Evolutionary conservation across 1,140 invertebrate species (phyloP).

Genomic region (honey bee (Apis mellifera)): Amel_HAv3.1 CM009940.2:2801001-2801500

Average conservation of each 20-base stretch:
- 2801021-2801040: constrained; percentile 11
- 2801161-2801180: constrained; percentile 13
- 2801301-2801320: too few relatives aligned
- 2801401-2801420: too few relatives aligned
- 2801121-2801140: neutral
- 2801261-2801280: neutral
- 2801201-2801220: constrained; percentile 23
- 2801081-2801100: neutral
- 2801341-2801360: too few relatives aligned
- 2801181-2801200: constrained; percentile 21
- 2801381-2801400: too few relatives aligned
- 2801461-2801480: too few relatives aligned
- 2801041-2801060: constrained; percentile 32
- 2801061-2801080: constrained; percentile 51
- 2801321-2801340: too few relatives aligned
- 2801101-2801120: neutral
- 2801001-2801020: neutral
- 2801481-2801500: too few relatives aligned
- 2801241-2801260: neutral
- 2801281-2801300: too few relatives aligned
- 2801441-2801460: too few relatives aligned
- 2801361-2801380: too few relatives aligned
- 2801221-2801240: neutral
- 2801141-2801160: neutral
- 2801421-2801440: too few relatives aligned